These are phyloP conservation scores for Tetrapedia diversipes DNA, from an alignment of 2,888 invertebrate species.

Conservation along the genomic window DNA sequence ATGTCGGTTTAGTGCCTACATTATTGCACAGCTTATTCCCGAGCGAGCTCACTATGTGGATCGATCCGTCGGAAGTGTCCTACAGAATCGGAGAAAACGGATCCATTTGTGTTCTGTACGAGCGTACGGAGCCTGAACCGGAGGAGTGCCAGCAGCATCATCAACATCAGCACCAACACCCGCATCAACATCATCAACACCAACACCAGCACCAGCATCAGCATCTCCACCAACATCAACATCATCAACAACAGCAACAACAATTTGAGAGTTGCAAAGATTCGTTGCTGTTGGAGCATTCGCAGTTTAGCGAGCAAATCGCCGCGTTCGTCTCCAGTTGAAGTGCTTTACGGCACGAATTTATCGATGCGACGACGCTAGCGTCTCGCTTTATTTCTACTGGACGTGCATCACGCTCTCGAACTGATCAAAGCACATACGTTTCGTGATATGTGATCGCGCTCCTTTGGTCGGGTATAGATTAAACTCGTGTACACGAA, in stretches of 20 bases:
- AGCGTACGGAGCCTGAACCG: slow-evolving; percentile 76
- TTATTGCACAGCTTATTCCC: slow-evolving; percentile 86
- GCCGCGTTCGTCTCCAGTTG: slow-evolving; percentile 81
- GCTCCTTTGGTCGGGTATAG: slow-evolving; percentile 44
- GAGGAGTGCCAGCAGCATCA: slow-evolving; percentile 67
- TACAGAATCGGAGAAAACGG: slow-evolving; percentile 88
- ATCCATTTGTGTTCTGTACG: slow-evolving; percentile 86
- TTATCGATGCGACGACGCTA: slow-evolving; percentile 44
- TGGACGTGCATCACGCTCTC: slow-evolving; percentile 60
- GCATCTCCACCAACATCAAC: slow-evolving; percentile 47
- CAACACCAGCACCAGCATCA: slow-evolving; percentile 55
- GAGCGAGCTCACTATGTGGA: slow-evolving; percentile 90
- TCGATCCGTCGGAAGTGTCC: slow-evolving; percentile 89
- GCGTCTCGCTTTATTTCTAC: slow-evolving; percentile 51
- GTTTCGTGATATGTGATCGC: slow-evolving; percentile 68
- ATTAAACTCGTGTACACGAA: slow-evolving; percentile 37
- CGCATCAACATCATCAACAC: slow-evolving; percentile 52
- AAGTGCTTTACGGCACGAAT: slow-evolving; percentile 61
- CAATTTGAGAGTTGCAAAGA: slow-evolving; percentile 82
- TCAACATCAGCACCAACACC: slow-evolving; percentile 57
- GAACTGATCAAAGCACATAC: slow-evolving; percentile 60
- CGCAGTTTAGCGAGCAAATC: slow-evolving; percentile 81
- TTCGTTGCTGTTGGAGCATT: slow-evolving; percentile 79
- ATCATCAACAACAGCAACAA: slow-evolving; percentile 72
- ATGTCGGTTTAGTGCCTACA: slow-evolving; percentile 86